Base-by-base conservation (phyloP, 1,140 invertebrate genomes). In the Ctenoplectra terminalis region DNA sequence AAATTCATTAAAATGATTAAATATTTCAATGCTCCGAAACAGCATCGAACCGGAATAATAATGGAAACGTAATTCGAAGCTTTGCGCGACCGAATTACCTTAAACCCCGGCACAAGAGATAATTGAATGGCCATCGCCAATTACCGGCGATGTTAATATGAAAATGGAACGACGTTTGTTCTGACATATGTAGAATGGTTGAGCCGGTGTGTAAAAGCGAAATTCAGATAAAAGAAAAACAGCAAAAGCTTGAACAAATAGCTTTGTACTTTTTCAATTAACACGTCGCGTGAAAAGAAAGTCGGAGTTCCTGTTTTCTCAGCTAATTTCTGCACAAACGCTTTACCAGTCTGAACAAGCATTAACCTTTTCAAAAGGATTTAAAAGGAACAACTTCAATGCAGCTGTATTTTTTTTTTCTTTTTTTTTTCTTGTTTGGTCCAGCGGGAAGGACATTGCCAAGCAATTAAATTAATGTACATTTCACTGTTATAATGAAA, bases 231-330 rank as follows among this genome's bases (percentile, higher is more conserved):
- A 71, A 37, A 71, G 34, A 2, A 71, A 46, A 48, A 37, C 50
- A 40, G 43, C 9, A 26, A 29, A 52, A 70, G 48, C 50, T n/a
- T 52, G 69, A 71, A 71, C 50, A 54, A 71, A 71, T 26, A 71
- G 69, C 69, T 71, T 56, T 71, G 69, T 71, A 71, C 69, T 54
- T 71, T 71, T 71, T 71, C 48, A 71, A 71, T 71, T 54, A 71
- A 54, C 69, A 26, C 50, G 69, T 71, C 50, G 31, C n/a, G 50
- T 26, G 69, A 71, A 71, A 71, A 54, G 69, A 54, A 71, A 71
- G 50, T 48, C 20, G 23, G 34, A 31, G 50, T 54, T 54, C 7
- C 50, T 71, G 50, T 71, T 71, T 71, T 54, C 69, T 54, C 69
- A 52, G 50, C 50, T 71, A 71, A 71, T 71, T 71, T 54, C 50